Evolutionary conservation across 2,888 invertebrate genomes (phyloP).

Genomic region (Ophion slaviceki): DNA sequence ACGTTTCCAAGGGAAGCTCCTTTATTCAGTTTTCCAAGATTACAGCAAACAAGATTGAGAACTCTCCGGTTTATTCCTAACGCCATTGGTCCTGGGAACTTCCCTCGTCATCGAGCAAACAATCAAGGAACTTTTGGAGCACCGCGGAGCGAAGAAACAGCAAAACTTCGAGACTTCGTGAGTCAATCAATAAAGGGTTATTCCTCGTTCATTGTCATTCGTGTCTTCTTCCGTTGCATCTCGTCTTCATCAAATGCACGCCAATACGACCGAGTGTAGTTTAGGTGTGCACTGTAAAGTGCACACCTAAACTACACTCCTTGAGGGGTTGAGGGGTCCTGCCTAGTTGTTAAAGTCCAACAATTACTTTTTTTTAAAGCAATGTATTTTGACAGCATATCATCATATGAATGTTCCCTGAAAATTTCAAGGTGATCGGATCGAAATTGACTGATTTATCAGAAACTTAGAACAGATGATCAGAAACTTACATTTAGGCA

Average conservation of each 20-base stretch:
- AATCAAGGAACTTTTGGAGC: slow-evolving; percentile 50
- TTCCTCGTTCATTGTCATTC: neutral
- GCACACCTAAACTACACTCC: too few species aligned
- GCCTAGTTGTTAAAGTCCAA: too few species aligned
- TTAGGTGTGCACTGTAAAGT: neutral
- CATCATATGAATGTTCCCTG: too few species aligned
- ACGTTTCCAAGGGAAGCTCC: slow-evolving; percentile 31
- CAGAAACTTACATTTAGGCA: too few species aligned
- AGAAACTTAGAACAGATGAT: too few species aligned
- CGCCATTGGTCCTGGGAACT: slow-evolving; percentile 14
- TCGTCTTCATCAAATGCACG: neutral
- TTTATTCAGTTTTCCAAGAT: slow-evolving; percentile 55
- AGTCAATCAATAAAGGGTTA: slow-evolving; percentile 28
- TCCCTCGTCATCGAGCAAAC: slow-evolving; percentile 34
- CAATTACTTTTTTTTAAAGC: too few species aligned
- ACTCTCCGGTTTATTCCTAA: slow-evolving; percentile 12
- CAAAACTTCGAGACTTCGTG: slow-evolving; percentile 38
- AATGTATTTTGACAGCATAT: too few species aligned
- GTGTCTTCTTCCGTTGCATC: neutral
- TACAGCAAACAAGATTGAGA: slow-evolving; percentile 51
- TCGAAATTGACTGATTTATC: too few species aligned
- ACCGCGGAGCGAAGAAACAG: slow-evolving; percentile 42
- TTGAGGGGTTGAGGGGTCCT: too few species aligned
- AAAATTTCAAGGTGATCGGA: too few species aligned
- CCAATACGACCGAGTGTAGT: neutral